phyloP scores from a whole-genome alignment of 2,797 vertebrate genomes.

The Coccyzus lansbergi region DNA sequence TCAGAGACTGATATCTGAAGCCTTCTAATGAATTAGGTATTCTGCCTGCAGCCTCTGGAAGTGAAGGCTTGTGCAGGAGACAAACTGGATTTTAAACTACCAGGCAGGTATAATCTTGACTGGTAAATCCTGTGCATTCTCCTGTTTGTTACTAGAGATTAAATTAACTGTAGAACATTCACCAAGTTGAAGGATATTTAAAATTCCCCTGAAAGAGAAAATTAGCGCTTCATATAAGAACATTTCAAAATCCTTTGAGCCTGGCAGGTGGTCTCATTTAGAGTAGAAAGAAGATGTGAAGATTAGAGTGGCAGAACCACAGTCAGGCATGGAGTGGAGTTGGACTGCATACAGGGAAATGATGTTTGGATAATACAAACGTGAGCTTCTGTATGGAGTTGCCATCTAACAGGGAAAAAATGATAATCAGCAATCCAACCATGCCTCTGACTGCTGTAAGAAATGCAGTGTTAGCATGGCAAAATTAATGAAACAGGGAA shows the following conservation, averaged over 20 bases:
- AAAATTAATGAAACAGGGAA: conserved; percentile 3
- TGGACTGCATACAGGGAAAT: background rate
- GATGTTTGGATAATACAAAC: background rate
- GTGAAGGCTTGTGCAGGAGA: background rate
- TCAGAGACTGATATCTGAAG: conserved; percentile 20
- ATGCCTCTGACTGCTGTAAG: background rate
- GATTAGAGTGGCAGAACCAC: background rate
- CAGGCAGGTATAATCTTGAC: background rate
- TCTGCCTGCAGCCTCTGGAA: conserved; percentile 22
- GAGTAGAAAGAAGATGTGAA: background rate
- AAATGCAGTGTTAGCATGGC: background rate
- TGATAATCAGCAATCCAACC: background rate
- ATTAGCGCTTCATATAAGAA: background rate
- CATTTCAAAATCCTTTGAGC: background rate
- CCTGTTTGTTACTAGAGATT: background rate
- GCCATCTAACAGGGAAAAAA: background rate
- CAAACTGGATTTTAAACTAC: conserved; percentile 1
- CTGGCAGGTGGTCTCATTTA: background rate
- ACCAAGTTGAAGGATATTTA: background rate
- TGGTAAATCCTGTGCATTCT: background rate
- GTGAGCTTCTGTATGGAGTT: background rate
- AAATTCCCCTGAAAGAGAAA: background rate
- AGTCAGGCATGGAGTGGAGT: background rate
- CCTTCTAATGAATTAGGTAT: conserved; percentile 15
- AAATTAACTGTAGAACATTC: background rate